phyloP scores from a whole-genome alignment of 2,113 vertebrate genomes.

The Halichoerus grypus region DNA sequence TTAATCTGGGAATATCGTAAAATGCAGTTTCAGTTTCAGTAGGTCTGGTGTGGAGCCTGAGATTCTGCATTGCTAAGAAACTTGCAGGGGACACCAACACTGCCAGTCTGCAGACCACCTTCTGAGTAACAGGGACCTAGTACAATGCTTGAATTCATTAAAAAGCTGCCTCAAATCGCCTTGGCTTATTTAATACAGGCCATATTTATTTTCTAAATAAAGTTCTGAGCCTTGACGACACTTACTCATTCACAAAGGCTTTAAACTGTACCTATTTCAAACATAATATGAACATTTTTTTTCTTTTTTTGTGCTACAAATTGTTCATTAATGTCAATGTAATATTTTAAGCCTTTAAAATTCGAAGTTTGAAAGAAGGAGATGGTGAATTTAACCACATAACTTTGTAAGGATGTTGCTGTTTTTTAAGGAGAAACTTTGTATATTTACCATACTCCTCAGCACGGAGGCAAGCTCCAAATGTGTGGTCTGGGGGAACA shows the following conservation, averaged over 20 bases:
- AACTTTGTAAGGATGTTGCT: neutral
- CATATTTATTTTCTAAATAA: slow-evolving; percentile 50
- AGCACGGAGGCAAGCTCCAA: slow-evolving; percentile 80
- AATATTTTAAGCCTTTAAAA: slow-evolving; percentile 46
- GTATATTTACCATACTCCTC: slow-evolving; percentile 85
- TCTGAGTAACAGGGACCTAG: neutral
- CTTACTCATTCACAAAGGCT: slow-evolving; percentile 13
- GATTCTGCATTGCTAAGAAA: neutral
- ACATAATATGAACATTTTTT: neutral
- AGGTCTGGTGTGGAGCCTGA: neutral
- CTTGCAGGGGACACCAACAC: neutral
- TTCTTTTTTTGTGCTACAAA: neutral
- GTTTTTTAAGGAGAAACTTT: slow-evolving; percentile 39
- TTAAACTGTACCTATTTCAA: slow-evolving; percentile 39
- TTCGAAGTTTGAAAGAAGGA: neutral
- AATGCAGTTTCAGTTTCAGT: neutral
- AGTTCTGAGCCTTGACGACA: neutral
- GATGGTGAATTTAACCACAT: neutral
- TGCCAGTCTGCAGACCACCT: neutral
- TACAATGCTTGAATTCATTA: neutral
- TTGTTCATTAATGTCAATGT: slow-evolving; percentile 26
- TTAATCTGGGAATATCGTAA: slow-evolving; percentile 1
- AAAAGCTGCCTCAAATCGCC: slow-evolving; percentile 21
- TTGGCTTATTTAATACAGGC: neutral
- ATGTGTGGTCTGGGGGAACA: slow-evolving; percentile 83